Conservation (phyloP, 30 jellyfish, hydroid and myxozoan species). For the Haliclystus octoradiatus region DNA sequence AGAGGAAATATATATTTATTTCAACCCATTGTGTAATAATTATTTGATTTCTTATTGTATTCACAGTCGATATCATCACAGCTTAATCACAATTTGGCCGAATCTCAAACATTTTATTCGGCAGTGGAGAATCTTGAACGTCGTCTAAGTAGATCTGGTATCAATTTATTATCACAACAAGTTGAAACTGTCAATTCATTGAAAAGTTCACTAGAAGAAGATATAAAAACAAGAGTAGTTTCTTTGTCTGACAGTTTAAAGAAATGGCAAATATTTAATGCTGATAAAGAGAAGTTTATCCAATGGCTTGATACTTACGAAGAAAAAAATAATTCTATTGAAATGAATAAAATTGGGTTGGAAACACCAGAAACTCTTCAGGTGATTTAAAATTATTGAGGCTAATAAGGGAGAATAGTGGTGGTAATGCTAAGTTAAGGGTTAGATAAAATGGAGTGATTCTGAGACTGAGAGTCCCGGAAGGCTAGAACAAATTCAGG, state of each 20-base stretch:
- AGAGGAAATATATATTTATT: no score
- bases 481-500: no score
- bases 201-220: conserved; percentile 17
- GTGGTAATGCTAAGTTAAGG: background rate
- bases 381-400: conserved; percentile 18
- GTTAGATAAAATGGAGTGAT: no score
- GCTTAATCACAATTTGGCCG: background rate
- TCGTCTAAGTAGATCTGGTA: conserved; percentile 22
- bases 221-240: conserved; percentile 27
- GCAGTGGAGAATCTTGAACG: conserved; percentile 14
- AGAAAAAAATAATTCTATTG: conserved; percentile 1
- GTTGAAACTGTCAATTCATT: background rate
- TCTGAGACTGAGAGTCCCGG: no score
- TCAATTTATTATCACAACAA: background rate
- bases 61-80: background rate
- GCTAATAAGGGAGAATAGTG: background rate
- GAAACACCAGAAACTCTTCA: conserved; percentile 55
- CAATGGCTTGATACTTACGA: conserved; percentile 50
- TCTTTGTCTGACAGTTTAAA: conserved; percentile 17
- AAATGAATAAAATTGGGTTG: conserved; percentile 22
- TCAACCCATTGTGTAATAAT: no score
- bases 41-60: no score
- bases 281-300: conserved; percentile 13
- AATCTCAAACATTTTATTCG: background rate
- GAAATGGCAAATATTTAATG: conserved; percentile 41